A percentile compares a stretch with the other conserved stretches of the same genome.
phyloP scores from a whole-genome alignment of 2,797 vertebrate genomes.

The Dallia pectoralis region DNA sequence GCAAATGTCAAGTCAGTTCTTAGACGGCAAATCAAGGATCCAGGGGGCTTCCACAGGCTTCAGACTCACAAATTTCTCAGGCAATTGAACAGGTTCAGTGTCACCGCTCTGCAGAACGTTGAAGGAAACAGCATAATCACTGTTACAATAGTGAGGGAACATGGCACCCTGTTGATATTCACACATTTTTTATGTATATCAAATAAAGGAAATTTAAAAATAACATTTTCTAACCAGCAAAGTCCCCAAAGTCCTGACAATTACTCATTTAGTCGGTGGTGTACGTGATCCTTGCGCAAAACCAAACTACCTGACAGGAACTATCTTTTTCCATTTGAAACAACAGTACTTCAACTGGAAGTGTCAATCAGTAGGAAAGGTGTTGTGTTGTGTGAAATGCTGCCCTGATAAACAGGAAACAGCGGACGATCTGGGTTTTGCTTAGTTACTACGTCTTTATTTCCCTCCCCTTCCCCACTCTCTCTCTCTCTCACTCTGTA shows the following conservation, averaged over 20 bases:
- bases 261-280: not conserved
- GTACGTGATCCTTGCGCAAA: not conserved
- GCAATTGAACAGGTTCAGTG: constrained; percentile 37
- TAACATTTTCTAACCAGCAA: not conserved
- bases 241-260: not conserved
- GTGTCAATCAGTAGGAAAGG: too few species aligned
- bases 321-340: constrained; percentile 28
- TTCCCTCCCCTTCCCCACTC: not conserved
- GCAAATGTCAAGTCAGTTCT: too few species aligned
- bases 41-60: too few species aligned
- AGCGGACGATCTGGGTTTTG: constrained; percentile 19
- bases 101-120: constrained; percentile 24
- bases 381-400: constrained; percentile 5
- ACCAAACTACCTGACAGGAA: constrained; percentile 44
- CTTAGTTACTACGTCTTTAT: not conserved
- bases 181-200: not conserved
- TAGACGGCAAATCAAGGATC: too few species aligned
- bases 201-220: not conserved
- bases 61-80: not conserved
- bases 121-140: constrained; percentile 44
- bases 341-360: constrained; percentile 34
- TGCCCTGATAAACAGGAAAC: constrained; percentile 11
- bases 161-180: constrained; percentile 41
- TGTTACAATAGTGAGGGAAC: constrained; percentile 38
- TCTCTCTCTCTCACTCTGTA: not conserved